phyloP scores from a whole-genome alignment of 1,140 invertebrate species.

The Notospermus geniculatus region DNA sequence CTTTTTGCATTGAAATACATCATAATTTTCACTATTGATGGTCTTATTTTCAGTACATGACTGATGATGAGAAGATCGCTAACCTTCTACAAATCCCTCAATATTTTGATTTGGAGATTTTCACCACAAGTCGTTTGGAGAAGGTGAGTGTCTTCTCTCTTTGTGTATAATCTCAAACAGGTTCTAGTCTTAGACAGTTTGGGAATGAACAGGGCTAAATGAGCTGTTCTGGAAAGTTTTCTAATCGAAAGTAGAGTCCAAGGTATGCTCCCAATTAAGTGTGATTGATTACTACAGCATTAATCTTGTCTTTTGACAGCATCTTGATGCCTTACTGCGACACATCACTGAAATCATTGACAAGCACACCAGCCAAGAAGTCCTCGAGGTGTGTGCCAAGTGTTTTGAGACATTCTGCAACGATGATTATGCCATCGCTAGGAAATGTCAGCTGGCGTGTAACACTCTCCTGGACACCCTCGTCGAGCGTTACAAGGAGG shows the following conservation, averaged over 20 bases:
- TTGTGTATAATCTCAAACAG: too few species aligned
- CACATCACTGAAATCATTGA: slow-evolving; percentile 81
- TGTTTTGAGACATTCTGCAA: slow-evolving; percentile 88
- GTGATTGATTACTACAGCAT: too few species aligned
- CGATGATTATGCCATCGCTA: slow-evolving; percentile 85
- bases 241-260: too few species aligned
- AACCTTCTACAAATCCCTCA: slow-evolving; percentile 92
- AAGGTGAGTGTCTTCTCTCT: slow-evolving; percentile 57
- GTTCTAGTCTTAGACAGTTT: too few species aligned
- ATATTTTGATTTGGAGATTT: slow-evolving; percentile 86
- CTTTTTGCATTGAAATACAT: too few species aligned
- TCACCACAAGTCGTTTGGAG: slow-evolving; percentile 88
- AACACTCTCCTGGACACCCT: slow-evolving; percentile 88
- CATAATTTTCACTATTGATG: too few species aligned
- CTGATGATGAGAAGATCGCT: slow-evolving; percentile 93
- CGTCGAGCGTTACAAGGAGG: slow-evolving; percentile 84
- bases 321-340: slow-evolving; percentile 73
- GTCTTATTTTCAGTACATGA: too few species aligned
- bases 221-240: too few species aligned
- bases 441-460: slow-evolving; percentile 81
- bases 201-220: too few species aligned
- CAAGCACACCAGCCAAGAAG: slow-evolving; percentile 74
- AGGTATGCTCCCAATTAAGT: too few species aligned
- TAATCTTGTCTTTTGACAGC: slow-evolving; percentile 44
- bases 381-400: slow-evolving; percentile 86